These are phyloP conservation scores for Hydrochoerus hydrochaeris DNA, from an alignment of 2,113 vertebrate species.

Conservation along the genomic window DNA sequence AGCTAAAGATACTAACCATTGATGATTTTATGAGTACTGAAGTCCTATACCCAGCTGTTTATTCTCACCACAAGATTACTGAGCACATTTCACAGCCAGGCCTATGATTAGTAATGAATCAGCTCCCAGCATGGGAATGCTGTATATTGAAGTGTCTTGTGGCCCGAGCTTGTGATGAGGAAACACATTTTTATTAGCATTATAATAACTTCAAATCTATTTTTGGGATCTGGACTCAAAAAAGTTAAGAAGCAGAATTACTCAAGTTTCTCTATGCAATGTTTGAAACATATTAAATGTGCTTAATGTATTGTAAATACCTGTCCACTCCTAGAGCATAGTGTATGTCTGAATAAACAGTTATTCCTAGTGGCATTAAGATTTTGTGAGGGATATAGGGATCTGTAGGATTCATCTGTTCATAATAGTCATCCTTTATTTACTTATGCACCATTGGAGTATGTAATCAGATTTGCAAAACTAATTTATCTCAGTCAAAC, in stretches of 20 bases:
- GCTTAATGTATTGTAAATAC: not conserved
- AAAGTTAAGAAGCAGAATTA: not conserved
- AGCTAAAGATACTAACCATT: not conserved
- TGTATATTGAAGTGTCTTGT: not conserved
- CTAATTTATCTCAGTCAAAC: conserved; percentile 14
- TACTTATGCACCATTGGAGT: not conserved
- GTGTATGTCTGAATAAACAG: not conserved
- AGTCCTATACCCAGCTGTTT: not conserved
- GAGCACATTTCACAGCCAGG: conserved; percentile 29
- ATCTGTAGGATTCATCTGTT: not conserved
- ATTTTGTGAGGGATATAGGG: not conserved
- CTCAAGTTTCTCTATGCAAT: not conserved
- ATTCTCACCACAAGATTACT: conserved; percentile 31
- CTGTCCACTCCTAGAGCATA: not conserved
- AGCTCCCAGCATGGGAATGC: not conserved
- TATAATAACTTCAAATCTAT: not conserved
- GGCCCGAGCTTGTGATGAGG: not conserved
- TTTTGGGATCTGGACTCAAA: conserved; percentile 5
- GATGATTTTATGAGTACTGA: not conserved
- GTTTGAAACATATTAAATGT: not conserved
- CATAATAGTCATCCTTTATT: conserved; percentile 22
- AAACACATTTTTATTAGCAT: conserved; percentile 12
- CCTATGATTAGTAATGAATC: not conserved
- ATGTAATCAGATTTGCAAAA: not conserved
- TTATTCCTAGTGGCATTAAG: not conserved